Percentiles rank a stretch among this genome's conserved stretches.
phyloP scores from a whole-genome alignment of 2,113 vertebrate species.

The Carlito syrichta region DNA sequence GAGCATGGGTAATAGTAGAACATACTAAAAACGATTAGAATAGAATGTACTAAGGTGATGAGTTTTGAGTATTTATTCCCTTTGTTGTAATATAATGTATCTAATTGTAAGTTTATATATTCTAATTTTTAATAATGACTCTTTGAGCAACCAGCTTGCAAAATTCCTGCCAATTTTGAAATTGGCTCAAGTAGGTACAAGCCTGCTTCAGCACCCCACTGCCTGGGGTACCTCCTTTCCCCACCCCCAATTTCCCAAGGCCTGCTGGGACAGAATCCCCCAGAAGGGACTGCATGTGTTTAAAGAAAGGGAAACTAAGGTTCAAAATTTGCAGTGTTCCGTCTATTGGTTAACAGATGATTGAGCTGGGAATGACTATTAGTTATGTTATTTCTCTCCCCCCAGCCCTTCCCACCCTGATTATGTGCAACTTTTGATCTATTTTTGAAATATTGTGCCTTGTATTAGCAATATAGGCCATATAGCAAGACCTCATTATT shows the following conservation, averaged over 20 bases:
- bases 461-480: not conserved
- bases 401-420: not conserved
- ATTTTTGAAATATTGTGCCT: not conserved
- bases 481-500: not conserved
- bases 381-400: not conserved
- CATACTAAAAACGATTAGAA: not conserved
- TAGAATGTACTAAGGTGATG: not conserved
- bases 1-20: not conserved
- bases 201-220: rapidly evolving
- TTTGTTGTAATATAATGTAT: not conserved
- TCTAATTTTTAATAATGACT: not conserved
- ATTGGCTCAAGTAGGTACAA: no score
- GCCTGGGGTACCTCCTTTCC: not conserved
- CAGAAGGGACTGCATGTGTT: not conserved
- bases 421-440: not conserved
- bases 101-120: not conserved
- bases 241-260: not conserved
- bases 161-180: no score
- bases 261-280: not conserved
- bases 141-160: not conserved
- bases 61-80: not conserved
- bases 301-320: not conserved
- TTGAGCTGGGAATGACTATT: not conserved
- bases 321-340: not conserved
- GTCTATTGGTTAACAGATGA: not conserved